These are phyloP conservation scores for Cotesia chilonis DNA, from an alignment of 1,140 invertebrate genomes.

Conservation along the genomic window DNA sequence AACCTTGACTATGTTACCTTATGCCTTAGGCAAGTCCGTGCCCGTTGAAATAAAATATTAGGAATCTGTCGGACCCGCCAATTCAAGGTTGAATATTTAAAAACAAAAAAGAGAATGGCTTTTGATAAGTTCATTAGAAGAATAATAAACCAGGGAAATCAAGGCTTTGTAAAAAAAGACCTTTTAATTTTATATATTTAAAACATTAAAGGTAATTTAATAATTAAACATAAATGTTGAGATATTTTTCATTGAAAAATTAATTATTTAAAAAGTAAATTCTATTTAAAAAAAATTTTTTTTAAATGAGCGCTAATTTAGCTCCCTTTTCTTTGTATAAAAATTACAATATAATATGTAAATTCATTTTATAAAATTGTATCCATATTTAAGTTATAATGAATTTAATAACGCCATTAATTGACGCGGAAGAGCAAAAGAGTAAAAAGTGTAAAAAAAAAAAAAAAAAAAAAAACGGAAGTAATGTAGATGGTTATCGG, in stretches of 20 bases:
- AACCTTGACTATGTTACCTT: slow-evolving; percentile 37
- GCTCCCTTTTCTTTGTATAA: too few species aligned
- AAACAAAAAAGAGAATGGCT: not conserved
- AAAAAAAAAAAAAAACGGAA: slow-evolving; percentile 34
- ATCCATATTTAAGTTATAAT: not conserved
- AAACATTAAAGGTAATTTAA: too few species aligned
- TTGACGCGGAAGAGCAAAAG: slow-evolving; percentile 28
- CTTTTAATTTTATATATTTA: too few species aligned
- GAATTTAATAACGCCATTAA: slow-evolving; percentile 4
- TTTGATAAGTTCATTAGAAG: not conserved
- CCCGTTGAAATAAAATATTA: slow-evolving; percentile 40
- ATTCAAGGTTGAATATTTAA: not conserved
- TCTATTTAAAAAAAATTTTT: too few species aligned
- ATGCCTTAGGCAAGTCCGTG: slow-evolving; percentile 20
- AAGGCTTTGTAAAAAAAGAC: too few species aligned
- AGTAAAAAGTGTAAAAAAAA: not conserved
- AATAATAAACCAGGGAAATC: too few species aligned
- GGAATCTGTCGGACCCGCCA: slow-evolving; percentile 17
- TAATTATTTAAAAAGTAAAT: too few species aligned
- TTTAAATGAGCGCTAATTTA: too few species aligned
- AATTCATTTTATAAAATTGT: too few species aligned
- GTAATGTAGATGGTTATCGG: slow-evolving; percentile 31
- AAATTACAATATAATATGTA: too few species aligned
- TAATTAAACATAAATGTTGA: too few species aligned
- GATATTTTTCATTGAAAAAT: too few species aligned